Percentiles rank a stretch among this genome's conserved stretches.
phyloP scores from a whole-genome alignment of 2,113 vertebrate genomes.

The Apeltes quadracus region DNA sequence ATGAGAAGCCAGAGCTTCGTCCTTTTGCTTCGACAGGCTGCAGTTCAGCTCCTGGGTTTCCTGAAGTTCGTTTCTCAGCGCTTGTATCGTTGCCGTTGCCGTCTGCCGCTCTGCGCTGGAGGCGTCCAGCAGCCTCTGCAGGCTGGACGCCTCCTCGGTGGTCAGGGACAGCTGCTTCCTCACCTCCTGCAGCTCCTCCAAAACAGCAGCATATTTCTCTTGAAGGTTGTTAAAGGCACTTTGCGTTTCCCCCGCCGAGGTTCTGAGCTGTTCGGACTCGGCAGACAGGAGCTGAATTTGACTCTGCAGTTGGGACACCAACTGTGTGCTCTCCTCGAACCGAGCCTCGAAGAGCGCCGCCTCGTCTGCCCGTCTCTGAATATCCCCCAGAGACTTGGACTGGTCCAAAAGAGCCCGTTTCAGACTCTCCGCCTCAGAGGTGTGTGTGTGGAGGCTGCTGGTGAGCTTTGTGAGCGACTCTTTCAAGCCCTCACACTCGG shows the following conservation, averaged over 20 bases:
- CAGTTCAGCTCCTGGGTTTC: constrained; percentile 53
- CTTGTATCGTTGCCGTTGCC: constrained; percentile 50
- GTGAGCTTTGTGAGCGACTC: constrained; percentile 71
- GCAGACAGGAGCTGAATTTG: constrained; percentile 54
- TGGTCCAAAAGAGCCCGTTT: constrained; percentile 68
- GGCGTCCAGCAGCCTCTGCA: constrained; percentile 68
- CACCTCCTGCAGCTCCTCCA: constrained; percentile 70
- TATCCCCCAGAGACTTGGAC: constrained; percentile 62
- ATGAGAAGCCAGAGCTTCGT: constrained; percentile 62
- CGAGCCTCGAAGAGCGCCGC: constrained; percentile 70
- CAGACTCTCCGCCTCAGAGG: constrained; percentile 65
- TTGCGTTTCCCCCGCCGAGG: constrained; percentile 67
- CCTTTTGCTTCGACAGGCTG: constrained; percentile 79
- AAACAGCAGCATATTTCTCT: constrained; percentile 75
- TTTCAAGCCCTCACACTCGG: constrained; percentile 77
- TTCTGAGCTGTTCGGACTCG: constrained; percentile 44
- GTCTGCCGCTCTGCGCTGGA: constrained; percentile 52
- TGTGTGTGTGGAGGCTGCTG: constrained; percentile 69
- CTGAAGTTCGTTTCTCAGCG: constrained; percentile 77
- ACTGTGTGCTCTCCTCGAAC: constrained; percentile 75
- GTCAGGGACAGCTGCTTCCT: constrained; percentile 68
- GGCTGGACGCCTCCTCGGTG: constrained; percentile 69
- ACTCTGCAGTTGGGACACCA: constrained; percentile 72
- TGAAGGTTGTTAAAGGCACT: constrained; percentile 81
- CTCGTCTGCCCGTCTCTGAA: constrained; percentile 75